Base-by-base conservation (phyloP, 2,888 invertebrate species). In the Chymomyza amoena region DNA sequence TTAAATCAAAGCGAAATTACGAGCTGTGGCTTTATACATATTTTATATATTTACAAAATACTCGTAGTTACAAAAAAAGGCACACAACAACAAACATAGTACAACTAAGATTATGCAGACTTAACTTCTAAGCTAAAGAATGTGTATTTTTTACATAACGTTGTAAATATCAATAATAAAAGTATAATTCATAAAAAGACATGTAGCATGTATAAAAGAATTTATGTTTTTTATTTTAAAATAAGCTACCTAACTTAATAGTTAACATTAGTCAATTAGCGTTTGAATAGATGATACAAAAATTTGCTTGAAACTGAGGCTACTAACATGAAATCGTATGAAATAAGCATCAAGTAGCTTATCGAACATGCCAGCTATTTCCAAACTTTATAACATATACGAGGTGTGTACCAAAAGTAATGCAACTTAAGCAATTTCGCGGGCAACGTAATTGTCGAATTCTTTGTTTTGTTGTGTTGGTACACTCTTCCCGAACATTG, bases 1-100 rank as follows among this genome's bases (percentile, higher is more conserved):
- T 32, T 32, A 51, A 67, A 64, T 50, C 52, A 36, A 68, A 63
- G 60, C 65, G 67, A 75, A 66, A 69, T 68, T 84, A 83, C 82
- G 83, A 85, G 86, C 88, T 84, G 84, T 87, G 84, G 88, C 84
- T 85, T 84, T 80, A 79, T 73, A 79, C 9, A 36, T 32, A 45
- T 45, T 32, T 36, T 61, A 39, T 61, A 39, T 61, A 45, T 16
- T 39, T 61, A 45, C 39, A 45, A 13, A 13, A 45, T 45, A 45
- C 39, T 45, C 39, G 39, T 45, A 45, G 10, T 45, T 45, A 13
- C 10, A 25, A 59, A 59, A 18, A 62, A 45, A 62, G 5, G 50
- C 50, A 45, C 50, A 61, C 32, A 61, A 28, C 32, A 61, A 28
- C 15, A 61, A 16, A 61, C n/a, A 36, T 16, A 32, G 32, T 36